These are phyloP conservation scores for Otolemur crassicaudatus DNA, from an alignment of 2,797 vertebrate genomes.

Conservation along the genomic window DNA sequence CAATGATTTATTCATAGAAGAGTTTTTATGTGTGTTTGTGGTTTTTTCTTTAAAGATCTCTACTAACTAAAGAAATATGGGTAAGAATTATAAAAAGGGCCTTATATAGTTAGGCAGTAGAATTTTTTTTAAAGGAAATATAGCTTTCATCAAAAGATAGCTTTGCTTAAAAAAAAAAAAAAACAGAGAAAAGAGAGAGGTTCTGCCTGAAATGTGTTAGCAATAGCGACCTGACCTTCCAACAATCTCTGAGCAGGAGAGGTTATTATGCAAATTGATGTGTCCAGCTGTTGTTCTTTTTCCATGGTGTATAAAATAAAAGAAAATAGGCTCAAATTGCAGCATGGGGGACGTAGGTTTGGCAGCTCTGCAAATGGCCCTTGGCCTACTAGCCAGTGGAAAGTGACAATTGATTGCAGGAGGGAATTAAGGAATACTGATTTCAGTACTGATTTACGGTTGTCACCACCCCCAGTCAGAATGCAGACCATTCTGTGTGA, in stretches of 20 bases:
- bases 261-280: slow-evolving; percentile 72
- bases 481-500: neutral
- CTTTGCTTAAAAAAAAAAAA: slow-evolving; percentile 39
- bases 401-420: slow-evolving; percentile 61
- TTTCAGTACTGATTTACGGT: slow-evolving; percentile 45
- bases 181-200: neutral
- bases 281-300: slow-evolving; percentile 77
- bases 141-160: slow-evolving; percentile 20
- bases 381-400: slow-evolving; percentile 37
- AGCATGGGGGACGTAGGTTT: slow-evolving; percentile 55
- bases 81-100: neutral
- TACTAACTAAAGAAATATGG: neutral
- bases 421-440: slow-evolving; percentile 50
- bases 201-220: slow-evolving; percentile 32
- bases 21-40: neutral
- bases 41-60: neutral
- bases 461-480: neutral
- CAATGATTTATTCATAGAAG: slow-evolving; percentile 45
- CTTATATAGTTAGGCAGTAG: neutral
- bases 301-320: slow-evolving; percentile 58
- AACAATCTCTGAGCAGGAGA: slow-evolving; percentile 59
- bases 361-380: slow-evolving; percentile 68
- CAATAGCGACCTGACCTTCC: slow-evolving; percentile 60
- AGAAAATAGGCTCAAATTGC: slow-evolving; percentile 54
- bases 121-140: neutral